Conservation (phyloP, 2,113 vertebrate genomes). For the Desmodus rotundus region DNA sequence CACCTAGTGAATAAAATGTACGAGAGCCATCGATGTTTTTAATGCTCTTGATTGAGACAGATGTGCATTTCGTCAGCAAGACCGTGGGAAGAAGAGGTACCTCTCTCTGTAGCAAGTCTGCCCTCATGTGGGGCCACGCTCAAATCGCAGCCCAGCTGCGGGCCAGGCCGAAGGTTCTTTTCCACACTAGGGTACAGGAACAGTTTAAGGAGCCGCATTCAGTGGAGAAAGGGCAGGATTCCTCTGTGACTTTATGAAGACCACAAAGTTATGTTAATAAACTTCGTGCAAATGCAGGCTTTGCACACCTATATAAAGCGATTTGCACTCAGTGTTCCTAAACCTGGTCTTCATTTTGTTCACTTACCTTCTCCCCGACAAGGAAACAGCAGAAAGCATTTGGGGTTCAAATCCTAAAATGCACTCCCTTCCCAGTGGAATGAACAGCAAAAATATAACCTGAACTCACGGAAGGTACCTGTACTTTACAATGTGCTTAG, state of each 20-base stretch:
- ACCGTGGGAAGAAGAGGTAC: neutral
- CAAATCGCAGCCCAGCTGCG: neutral
- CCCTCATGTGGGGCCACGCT: conserved; percentile 44
- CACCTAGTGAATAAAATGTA: neutral
- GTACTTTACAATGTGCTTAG: neutral
- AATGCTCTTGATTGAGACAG: neutral
- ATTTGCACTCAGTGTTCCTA: neutral
- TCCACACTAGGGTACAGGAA: neutral
- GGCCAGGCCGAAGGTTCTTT: neutral
- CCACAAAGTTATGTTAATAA: neutral
- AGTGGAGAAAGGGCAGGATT: neutral
- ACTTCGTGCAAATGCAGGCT: neutral
- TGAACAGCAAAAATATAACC: neutral
- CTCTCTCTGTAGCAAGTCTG: conserved; percentile 55
- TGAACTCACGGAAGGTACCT: neutral
- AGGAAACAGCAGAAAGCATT: neutral
- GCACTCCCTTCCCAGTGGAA: neutral
- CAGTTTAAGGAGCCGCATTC: neutral
- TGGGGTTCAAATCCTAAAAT: neutral
- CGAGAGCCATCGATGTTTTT: neutral
- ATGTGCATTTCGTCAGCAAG: neutral
- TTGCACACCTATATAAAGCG: neutral
- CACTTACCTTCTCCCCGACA: neutral
- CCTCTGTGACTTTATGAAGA: neutral
- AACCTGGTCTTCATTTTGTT: neutral